Conservation (phyloP, 2,113 vertebrate genomes). For the Pterocles orientalis region DNA sequence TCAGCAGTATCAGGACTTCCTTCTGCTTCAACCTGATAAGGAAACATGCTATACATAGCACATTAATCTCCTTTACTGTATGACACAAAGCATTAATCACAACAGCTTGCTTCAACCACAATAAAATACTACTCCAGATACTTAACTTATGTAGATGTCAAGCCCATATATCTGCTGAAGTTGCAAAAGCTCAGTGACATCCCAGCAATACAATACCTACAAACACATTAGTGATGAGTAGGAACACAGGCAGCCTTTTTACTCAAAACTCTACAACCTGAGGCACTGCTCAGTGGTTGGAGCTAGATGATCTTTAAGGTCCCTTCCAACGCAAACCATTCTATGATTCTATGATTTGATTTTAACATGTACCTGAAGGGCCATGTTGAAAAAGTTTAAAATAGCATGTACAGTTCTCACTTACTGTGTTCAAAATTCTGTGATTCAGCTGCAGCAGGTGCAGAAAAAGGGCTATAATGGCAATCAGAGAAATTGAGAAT, state of each 20-base stretch:
- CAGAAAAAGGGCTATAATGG: neutral
- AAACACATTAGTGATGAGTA: neutral
- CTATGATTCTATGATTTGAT: neutral
- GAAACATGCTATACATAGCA: neutral
- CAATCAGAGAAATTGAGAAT: neutral
- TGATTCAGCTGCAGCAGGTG: neutral
- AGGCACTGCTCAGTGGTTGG: neutral
- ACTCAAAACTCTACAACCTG: neutral
- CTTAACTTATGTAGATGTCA: neutral
- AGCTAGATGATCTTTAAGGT: no score
- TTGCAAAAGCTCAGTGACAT: neutral
- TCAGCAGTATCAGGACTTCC: neutral
- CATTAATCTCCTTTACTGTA: neutral
- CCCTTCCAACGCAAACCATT: no score
- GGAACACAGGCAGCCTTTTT: neutral
- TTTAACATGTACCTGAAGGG: neutral
- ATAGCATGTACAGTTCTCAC: neutral
- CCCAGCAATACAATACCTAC: neutral
- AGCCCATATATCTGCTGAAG: neutral
- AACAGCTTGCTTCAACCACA: neutral
- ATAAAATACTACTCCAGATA: neutral
- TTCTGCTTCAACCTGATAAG: constrained; percentile 38
- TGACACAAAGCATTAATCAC: neutral
- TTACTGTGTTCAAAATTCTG: neutral
- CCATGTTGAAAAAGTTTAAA: neutral